These are phyloP conservation scores for Melipona bicolor DNA, from an alignment of 2,888 invertebrate genomes.

Conservation along the genomic window DNA sequence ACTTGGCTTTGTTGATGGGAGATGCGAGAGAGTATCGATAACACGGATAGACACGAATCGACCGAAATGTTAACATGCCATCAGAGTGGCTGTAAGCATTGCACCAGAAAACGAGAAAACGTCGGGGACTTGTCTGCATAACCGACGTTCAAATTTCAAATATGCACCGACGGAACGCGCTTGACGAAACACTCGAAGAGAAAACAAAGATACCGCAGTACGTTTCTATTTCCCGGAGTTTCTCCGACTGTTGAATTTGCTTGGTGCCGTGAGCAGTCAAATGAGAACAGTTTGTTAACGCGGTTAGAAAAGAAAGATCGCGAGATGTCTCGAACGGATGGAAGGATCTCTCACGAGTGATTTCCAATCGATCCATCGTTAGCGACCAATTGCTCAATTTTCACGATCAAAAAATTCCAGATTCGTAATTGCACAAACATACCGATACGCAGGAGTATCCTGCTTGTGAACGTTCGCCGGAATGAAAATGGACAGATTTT, in stretches of 20 bases:
- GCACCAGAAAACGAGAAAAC: slow-evolving; percentile 66
- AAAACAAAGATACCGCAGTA: not conserved
- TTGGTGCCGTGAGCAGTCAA: too few relatives aligned
- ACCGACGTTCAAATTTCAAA: slow-evolving; percentile 8
- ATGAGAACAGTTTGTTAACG: not conserved
- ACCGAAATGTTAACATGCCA: slow-evolving; percentile 67
- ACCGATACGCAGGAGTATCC: slow-evolving; percentile 47
- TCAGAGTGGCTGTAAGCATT: slow-evolving; percentile 49
- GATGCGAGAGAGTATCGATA: slow-evolving; percentile 41
- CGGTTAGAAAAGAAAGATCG: slow-evolving; percentile 42
- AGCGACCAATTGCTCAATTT: slow-evolving; percentile 51
- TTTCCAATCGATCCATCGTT: slow-evolving; percentile 73
- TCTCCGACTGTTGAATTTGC: too few relatives aligned
- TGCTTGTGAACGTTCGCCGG: slow-evolving; percentile 19
- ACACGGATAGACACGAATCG: slow-evolving; percentile 64
- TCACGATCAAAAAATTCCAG: slow-evolving; percentile 67
- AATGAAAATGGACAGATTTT: slow-evolving; percentile 43
- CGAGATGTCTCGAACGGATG: slow-evolving; percentile 62
- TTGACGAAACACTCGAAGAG: not conserved
- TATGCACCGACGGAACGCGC: not conserved
- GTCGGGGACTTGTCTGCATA: slow-evolving; percentile 5
- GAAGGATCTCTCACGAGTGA: slow-evolving; percentile 54
- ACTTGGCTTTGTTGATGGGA: not conserved
- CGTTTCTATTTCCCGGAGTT: slow-evolving; percentile 10
- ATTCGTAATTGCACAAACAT: slow-evolving; percentile 74